These are phyloP conservation scores for Rhodinocichla rosea DNA, from an alignment of 2,113 vertebrate genomes.

Conservation along the genomic window DNA sequence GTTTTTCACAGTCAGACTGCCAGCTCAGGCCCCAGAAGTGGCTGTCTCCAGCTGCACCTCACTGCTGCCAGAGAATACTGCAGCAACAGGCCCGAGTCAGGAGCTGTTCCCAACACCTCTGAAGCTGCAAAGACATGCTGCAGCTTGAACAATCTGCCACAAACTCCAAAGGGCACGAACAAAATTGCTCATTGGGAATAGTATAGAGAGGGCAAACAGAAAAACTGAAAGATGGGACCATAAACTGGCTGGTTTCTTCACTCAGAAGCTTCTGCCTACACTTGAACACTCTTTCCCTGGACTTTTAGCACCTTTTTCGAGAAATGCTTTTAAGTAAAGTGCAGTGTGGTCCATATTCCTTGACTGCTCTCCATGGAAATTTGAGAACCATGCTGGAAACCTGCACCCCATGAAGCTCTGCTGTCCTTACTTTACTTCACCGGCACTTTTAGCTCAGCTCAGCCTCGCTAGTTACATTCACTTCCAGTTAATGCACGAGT, in stretches of 20 bases:
- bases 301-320: neutral
- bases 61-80: neutral
- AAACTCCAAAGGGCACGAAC: neutral
- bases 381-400: neutral
- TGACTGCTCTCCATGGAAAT: neutral
- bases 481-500: neutral
- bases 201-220: neutral
- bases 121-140: neutral
- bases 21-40: neutral
- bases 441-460: fast-evolving
- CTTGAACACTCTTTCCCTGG: neutral
- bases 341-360: no score
- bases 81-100: neutral
- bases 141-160: neutral
- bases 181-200: neutral
- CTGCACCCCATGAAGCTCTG: neutral
- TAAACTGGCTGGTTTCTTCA: neutral
- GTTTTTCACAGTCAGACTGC: neutral
- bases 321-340: neutral
- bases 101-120: neutral
- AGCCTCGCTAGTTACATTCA: neutral
- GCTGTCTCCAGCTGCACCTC: neutral
- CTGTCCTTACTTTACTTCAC: neutral
- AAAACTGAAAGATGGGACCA: neutral
- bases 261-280: neutral